A percentile compares a stretch with the other conserved stretches of the same genome.
These are phyloP conservation scores for Suncus etruscus DNA, from an alignment of 2,113 vertebrate species.

Conservation along the genomic window DNA sequence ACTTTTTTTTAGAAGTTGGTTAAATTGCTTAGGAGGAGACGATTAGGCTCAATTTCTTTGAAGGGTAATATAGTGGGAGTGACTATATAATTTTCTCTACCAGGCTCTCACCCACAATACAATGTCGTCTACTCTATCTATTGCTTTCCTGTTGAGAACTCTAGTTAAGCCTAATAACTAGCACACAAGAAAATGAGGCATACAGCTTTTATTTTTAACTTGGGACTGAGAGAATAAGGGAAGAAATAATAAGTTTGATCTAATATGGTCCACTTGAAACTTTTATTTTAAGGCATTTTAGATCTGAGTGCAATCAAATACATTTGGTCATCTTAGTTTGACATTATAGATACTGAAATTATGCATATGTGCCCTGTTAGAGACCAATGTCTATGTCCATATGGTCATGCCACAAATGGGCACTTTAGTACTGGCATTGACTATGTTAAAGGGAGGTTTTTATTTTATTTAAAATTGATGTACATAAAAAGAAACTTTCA, in stretches of 20 bases:
- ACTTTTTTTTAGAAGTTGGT: slow-evolving; percentile 76
- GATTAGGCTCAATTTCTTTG: slow-evolving; percentile 88
- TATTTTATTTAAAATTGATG: slow-evolving; percentile 68
- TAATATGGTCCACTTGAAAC: slow-evolving; percentile 56
- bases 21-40: slow-evolving; percentile 87
- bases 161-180: slow-evolving; percentile 81
- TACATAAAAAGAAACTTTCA: neutral
- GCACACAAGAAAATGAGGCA: slow-evolving; percentile 74
- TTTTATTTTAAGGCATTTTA: slow-evolving; percentile 72
- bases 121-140: slow-evolving; percentile 78
- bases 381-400: slow-evolving; percentile 21
- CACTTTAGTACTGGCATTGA: slow-evolving; percentile 30
- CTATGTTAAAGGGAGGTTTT: slow-evolving; percentile 33
- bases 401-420: slow-evolving; percentile 14
- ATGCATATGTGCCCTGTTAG: neutral
- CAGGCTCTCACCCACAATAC: slow-evolving; percentile 83
- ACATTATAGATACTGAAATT: neutral
- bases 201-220: slow-evolving; percentile 80
- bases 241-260: slow-evolving; percentile 66
- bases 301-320: slow-evolving; percentile 36
- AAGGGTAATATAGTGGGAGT: slow-evolving; percentile 86
- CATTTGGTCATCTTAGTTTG: neutral
- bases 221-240: slow-evolving; percentile 52
- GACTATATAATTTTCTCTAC: slow-evolving; percentile 86
- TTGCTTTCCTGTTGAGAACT: slow-evolving; percentile 79